Conservation (phyloP, 2,113 vertebrate genomes). For the Symphodus melops region DNA sequence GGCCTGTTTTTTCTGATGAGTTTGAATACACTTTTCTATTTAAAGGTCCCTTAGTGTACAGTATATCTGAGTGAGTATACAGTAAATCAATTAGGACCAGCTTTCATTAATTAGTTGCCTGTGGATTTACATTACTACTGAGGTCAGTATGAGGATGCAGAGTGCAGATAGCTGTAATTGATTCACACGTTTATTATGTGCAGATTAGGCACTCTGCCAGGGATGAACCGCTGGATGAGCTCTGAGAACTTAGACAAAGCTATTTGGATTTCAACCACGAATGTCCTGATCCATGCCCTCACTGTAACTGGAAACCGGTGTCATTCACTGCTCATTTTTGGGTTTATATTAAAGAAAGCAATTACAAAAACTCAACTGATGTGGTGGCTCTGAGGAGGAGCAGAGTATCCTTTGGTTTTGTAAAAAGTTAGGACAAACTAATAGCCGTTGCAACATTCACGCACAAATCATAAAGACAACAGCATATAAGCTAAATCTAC, state of each 20-base stretch:
- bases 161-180: conserved; percentile 67
- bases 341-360: conserved; percentile 11
- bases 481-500: no score
- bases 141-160: conserved; percentile 58
- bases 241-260: conserved; percentile 22
- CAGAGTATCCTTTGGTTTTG: conserved; percentile 7
- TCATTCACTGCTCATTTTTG: conserved; percentile 5
- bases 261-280: conserved; percentile 39
- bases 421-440: no score
- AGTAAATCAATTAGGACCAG: conserved; percentile 43
- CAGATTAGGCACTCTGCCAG: conserved; percentile 63
- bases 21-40: not conserved
- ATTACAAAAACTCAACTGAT: conserved; percentile 38
- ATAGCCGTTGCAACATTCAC: no score
- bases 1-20: not conserved
- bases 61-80: conserved; percentile 15
- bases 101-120: conserved; percentile 61
- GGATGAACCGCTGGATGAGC: conserved; percentile 37
- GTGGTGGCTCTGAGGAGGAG: not conserved
- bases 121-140: conserved; percentile 61
- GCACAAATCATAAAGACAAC: no score
- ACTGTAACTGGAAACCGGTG: conserved; percentile 8
- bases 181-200: conserved; percentile 69
- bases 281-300: conserved; percentile 19
- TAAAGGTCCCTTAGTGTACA: not conserved